Evolutionary conservation across 2,888 invertebrate species (phyloP).

Genomic region (Phaonia tiefii): DNA sequence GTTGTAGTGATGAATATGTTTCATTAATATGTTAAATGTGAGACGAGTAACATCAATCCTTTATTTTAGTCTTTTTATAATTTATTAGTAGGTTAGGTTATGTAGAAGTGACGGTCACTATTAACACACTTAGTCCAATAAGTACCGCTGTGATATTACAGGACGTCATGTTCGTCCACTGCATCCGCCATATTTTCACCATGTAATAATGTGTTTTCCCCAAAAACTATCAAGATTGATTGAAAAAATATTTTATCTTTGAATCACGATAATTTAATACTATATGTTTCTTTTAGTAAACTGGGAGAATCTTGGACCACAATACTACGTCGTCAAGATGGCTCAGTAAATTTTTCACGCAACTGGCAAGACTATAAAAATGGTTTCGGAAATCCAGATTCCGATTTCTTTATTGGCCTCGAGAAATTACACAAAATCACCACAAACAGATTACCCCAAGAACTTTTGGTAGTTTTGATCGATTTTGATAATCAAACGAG

Average conservation of each 20-base stretch:
- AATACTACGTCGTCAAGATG: conserved; percentile 41
- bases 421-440: conserved; percentile 33
- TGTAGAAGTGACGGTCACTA: too few species aligned
- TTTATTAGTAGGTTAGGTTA: too few species aligned
- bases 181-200: too few species aligned
- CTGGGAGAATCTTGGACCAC: neutral
- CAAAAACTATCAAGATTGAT: neutral
- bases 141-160: too few species aligned
- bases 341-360: conserved; percentile 27
- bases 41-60: too few species aligned
- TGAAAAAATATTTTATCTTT: neutral
- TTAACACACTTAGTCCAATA: too few species aligned
- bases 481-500: conserved; percentile 43
- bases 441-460: conserved; percentile 11
- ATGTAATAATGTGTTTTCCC: too few species aligned
- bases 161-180: too few species aligned
- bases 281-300: conserved; percentile 2
- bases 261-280: too few species aligned
- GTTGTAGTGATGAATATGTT: too few species aligned
- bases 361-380: conserved; percentile 14
- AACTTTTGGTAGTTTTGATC: conserved; percentile 34
- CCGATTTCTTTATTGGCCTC: conserved; percentile 24
- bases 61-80: too few species aligned
- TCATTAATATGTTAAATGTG: too few species aligned
- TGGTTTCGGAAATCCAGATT: conserved; percentile 11